Evolutionary conservation across 2,113 vertebrate genomes (phyloP).

Genomic region (Lota lota): DNA sequence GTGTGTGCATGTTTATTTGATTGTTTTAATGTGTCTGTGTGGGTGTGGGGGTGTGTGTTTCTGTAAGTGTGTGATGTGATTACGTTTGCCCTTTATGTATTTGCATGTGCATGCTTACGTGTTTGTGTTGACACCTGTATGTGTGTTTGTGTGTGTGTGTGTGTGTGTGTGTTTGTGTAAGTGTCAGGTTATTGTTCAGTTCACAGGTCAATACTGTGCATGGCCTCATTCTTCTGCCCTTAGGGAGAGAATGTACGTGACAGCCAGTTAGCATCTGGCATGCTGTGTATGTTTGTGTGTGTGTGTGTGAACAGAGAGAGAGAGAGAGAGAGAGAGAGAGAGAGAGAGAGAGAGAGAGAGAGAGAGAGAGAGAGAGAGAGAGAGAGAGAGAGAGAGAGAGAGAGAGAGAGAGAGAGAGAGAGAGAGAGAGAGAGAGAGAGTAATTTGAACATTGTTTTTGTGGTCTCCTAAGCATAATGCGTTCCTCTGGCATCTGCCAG

Average conservation of each 20-base stretch:
- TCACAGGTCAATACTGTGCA: neutral
- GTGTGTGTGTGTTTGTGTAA: neutral
- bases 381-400: neutral
- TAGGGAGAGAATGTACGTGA: neutral
- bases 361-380: neutral
- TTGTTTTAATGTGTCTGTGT: neutral
- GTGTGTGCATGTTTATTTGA: constrained; percentile 27
- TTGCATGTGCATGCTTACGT: too few species aligned
- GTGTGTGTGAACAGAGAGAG: neutral
- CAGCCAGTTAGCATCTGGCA: neutral
- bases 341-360: neutral
- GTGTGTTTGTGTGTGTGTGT: neutral
- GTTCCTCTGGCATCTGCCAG: neutral
- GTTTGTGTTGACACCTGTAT: neutral
- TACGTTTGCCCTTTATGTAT: too few species aligned
- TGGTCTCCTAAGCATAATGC: neutral
- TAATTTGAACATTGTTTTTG: neutral
- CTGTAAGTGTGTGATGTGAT: too few species aligned
- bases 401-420: neutral
- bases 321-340: neutral
- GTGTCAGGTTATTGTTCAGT: neutral
- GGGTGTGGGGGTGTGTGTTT: neutral
- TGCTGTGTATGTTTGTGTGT: constrained; percentile 1
- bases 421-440: neutral
- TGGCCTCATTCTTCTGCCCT: neutral